A percentile compares a stretch with the other conserved stretches of the same genome.
Conservation (phyloP, 2,113 vertebrate genomes). For the Leptobrachium ailaonicum region DNA sequence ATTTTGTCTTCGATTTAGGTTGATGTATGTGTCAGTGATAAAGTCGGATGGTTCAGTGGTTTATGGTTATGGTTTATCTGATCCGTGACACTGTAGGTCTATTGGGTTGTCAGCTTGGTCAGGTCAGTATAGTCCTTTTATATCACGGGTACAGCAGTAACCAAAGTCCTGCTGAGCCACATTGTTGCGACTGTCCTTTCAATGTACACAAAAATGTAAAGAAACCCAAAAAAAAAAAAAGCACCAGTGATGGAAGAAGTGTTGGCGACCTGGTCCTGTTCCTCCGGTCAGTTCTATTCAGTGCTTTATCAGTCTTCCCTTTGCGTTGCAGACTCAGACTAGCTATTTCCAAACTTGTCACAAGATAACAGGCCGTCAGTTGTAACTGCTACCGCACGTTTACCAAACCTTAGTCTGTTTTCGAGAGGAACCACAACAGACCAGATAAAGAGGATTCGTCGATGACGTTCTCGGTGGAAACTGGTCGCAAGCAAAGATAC, state of each 20-base stretch:
- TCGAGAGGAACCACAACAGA: no score
- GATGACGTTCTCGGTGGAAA: background rate
- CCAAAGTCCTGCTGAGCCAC: background rate
- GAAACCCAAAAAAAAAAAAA: background rate
- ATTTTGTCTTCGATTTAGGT: no score
- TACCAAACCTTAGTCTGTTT: background rate
- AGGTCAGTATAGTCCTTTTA: background rate
- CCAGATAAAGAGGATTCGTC: background rate
- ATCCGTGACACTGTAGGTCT: background rate
- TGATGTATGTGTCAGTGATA: no score
- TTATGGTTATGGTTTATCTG: background rate
- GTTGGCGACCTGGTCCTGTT: background rate
- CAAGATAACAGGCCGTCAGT: constrained; percentile 1
- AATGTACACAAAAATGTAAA: no score
- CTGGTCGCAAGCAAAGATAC: background rate
- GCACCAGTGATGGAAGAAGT: background rate
- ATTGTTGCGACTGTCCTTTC: background rate
- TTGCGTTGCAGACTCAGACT: background rate
- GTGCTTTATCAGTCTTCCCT: background rate
- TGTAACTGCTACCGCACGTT: background rate
- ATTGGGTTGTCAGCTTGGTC: background rate
- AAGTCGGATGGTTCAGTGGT: no score
- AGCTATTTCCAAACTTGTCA: background rate
- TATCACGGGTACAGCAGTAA: background rate
- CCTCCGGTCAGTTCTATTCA: background rate